Evolutionary conservation across 2,797 vertebrate species (phyloP), one percentile per base, ranked within the genome.

Genomic region (Smutsia temminckii): DNA sequence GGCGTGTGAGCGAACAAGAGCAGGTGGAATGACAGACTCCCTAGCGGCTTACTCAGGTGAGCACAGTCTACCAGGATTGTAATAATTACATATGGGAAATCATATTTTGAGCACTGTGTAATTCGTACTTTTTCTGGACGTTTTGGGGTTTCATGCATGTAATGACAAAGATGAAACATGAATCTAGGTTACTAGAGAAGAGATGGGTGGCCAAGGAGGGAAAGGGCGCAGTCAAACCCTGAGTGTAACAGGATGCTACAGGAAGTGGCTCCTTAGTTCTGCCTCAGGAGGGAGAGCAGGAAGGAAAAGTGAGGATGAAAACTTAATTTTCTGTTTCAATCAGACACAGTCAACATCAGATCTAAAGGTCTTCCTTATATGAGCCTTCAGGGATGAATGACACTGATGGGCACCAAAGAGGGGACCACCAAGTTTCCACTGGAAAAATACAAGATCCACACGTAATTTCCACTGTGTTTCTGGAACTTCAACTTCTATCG

Each of bases 61-160:
- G 27, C 9, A 25, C 42, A 7, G 63, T 34, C 25, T 46, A 63
- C 20, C 0, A 6, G 8, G 14, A 81, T 40, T 59, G 69, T 51
- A 75, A 53, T 71, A 90, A 93, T 46, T 89, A 63, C 59, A 64
- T 89, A 68, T 21, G 27, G 75, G 14, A 72, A 80, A 21, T 68
- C 74, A n/a, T n/a, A 93, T 81, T 63, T 92, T 94, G 90, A 90
- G 20, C 2, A n/a, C 29, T 69, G 23, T n/a, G 68, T 72, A 91
- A 88, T 72, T 92, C 84, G 17, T 40, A 20, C 6, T 55, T 97
- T 97, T 89, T 86, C 34, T 69, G 17, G 34, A 91, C 34, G 42
- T 71, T 80, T 91, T 75, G 17, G 84, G 34, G 66, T 46, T 72
- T 13, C 55, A 63, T 12, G 8, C 71, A 86, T 21, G 21, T 57